phyloP scores from a whole-genome alignment of 2,113 vertebrate species.

The Lates calcarifer region DNA sequence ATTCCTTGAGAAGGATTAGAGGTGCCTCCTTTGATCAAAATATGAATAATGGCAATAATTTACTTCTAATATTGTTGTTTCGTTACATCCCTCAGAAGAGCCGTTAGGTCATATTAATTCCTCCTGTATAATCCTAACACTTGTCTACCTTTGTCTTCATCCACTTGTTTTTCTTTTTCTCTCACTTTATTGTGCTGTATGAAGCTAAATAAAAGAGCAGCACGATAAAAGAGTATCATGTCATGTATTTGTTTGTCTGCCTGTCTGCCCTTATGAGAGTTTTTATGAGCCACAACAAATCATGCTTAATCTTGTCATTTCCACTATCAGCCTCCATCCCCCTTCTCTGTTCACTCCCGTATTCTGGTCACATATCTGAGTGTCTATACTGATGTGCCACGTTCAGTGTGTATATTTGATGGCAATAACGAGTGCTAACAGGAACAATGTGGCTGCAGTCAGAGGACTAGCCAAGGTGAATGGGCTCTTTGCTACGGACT shows the following conservation, averaged over 20 bases:
- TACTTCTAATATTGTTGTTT: constrained; percentile 37
- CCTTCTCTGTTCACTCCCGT: neutral
- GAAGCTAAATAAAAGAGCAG: constrained; percentile 10
- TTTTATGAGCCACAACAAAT: constrained; percentile 3
- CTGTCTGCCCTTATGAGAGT: neutral
- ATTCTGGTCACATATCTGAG: constrained; percentile 17
- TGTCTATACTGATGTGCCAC: neutral
- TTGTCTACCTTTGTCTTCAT: neutral
- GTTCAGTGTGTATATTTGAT: constrained; percentile 17
- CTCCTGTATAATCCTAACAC: neutral
- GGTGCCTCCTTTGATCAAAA: neutral
- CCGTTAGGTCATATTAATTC: constrained; percentile 16
- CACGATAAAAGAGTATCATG: neutral
- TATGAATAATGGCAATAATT: constrained; percentile 16
- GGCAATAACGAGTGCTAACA: neutral
- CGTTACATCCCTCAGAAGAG: neutral
- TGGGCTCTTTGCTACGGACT: neutral
- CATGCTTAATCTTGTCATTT: neutral
- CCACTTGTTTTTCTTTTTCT: neutral
- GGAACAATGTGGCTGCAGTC: constrained; percentile 9
- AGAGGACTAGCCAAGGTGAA: constrained; percentile 60
- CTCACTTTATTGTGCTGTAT: neutral
- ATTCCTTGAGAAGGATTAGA: constrained; percentile 15
- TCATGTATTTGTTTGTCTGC: too few relatives aligned
- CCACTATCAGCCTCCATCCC: neutral